Base-by-base conservation (phyloP, 2,888 invertebrate genomes). In the Cecidostiba fungosa region DNA sequence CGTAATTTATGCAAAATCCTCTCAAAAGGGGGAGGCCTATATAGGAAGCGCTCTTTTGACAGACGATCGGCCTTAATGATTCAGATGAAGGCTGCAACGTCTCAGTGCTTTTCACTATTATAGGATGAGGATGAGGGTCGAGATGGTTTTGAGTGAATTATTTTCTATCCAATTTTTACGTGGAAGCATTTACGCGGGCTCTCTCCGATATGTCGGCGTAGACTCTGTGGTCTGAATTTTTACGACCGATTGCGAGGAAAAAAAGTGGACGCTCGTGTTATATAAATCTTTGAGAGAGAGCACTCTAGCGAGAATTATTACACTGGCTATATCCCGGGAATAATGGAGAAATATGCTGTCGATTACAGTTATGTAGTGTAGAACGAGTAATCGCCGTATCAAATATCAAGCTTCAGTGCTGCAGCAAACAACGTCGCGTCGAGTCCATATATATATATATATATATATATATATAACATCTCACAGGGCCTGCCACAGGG, bases 11-110 rank as follows among this genome's bases (percentile, higher is more conserved):
- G 80, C 74, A 80, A 77, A 81, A 69, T 85, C 62, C 23, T 4
- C 1, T 29, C 16, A 23, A 50, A n/a, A 23, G 80, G 36, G 36
- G 59, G 8, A 59, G 8, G 23, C 10, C n/a, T n/a, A n/a, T 32
- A 3, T 8, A 3, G n/a, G 19, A 12, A 54, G 39, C 69, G 74
- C 32, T 77, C 82, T 79, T 76, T 79, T 74, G 85, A 79, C 76
- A 83, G 83, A 80, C 83, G 80, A 84, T 84, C 80, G 78, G 72
- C 83, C 74, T 86, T 84, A 84, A 86, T 84, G 80, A 86, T 84
- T 80, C 77, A 86, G 66, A 72, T n/a, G 73, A 47, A 12, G 43
- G 19, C 14, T 29, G 69, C 23, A 26, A 23, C 23, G 66, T 66
- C 32, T 32, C 32, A 3, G 32, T 32, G 32, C 3, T 1, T 32